Evolutionary conservation across 2,113 vertebrate species (phyloP), one percentile per base, ranked within the genome.

Genomic region (Archilochus colubris): DNA sequence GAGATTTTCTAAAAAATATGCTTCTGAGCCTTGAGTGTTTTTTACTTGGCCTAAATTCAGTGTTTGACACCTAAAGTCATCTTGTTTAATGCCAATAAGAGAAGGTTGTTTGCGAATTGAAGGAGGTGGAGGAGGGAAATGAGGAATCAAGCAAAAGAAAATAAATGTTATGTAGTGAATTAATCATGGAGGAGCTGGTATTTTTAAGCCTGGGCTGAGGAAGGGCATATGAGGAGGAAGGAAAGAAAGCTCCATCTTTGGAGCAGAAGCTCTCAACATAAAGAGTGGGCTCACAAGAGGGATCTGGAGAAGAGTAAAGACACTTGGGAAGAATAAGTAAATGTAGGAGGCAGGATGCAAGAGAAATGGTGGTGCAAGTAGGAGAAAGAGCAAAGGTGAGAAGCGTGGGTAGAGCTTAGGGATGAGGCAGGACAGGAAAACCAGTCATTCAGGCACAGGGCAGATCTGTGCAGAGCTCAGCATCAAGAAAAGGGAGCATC

Each of bases 171-270:
- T 31, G 36, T n/a, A 33, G 75, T 4, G 1, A 95, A 76, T 80
- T 82, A 96, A 88, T 97, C 94, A 94, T 40, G 70, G 1, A 70
- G 51, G 18, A 79, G 63, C 12, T 59, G 89, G 38, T 89, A 92
- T 93, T 92, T 82, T 89, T 9, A 89, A 79, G 43, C 44, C 89
- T 12, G 38, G 46, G 70, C 50, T 89, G 78, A 57, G 74, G 70
- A 94, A 94, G 91, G 81, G 58, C 87, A 89, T 40, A 55, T 74
- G 91, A 94, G 87, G 95, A 96, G 91, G 87, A 94, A 63, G 66
- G 73, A 55, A 91, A 93, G 44, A 57, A 80, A 77, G 53, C 78
- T 91, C 91, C 93, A 77, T 86, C 82, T 30, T 82, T 51, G 55
- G 78, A 95, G 25, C 31, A 94, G 63, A 78, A 91, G 75, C 51